Base-by-base conservation (phyloP, 2,888 invertebrate genomes). In the Cryptosula pallasiana region DNA sequence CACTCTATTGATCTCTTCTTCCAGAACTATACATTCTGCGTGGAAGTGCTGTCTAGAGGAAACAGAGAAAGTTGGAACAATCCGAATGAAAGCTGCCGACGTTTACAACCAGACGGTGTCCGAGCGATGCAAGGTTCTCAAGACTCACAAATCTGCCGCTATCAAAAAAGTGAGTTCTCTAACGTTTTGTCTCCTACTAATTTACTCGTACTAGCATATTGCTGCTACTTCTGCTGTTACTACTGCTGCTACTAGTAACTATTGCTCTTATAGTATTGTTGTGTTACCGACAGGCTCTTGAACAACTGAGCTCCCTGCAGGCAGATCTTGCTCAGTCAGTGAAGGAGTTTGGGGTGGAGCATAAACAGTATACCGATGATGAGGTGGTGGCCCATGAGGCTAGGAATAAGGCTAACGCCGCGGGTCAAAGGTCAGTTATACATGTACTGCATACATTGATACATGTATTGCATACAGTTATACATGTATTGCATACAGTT, bases 21-120 rank as follows among this genome's bases (percentile, higher is more conserved):
- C 5, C 79, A 96, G 96, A 92, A 95, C 95, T 83, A 93, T 95
- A 90, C 94, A 94, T 92, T 93, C 92, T 81, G 95, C 96, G n/a
- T 97, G 96, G 96, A 89, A 94, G 76, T 93, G 93, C 0, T 93
- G 96, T 1, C 87, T 97, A 79, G 95, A 96, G 83, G 96, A 96
- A 86, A 94, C 95, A 82, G 95, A 96, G 83, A 93, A 94, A 83
- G 86, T 95, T 78, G 95, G 95, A 20, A 90, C 93, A 75, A 93
- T 94, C 25, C 88, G 95, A 69, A 87, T 96, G 72, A 94, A 95
- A 0, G 96, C 95, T 0, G 93, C 95, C 45, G 96, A 96, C 86
- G 92, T 95, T 27, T 95, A 95, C 85, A 93, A 94, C 82, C 93
- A 95, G 85, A 93, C 94, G 86, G 94, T 96, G 75, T 93, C 93